phyloP scores from a whole-genome alignment of 2,888 invertebrate genomes.

The Meganola albula region DNA sequence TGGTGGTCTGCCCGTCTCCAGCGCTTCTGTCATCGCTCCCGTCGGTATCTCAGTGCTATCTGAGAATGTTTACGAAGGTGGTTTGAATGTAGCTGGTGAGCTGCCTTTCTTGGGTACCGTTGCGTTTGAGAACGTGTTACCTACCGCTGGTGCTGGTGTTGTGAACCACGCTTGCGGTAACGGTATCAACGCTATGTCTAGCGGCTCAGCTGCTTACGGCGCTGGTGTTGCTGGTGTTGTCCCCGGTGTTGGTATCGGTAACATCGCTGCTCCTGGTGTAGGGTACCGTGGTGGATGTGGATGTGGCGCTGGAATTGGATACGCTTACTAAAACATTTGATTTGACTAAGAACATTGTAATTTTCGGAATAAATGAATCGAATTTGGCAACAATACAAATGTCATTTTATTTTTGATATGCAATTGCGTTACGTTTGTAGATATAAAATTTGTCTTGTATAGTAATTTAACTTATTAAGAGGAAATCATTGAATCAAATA shows the following conservation, averaged over 20 bases:
- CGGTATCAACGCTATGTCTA: constrained; percentile 27
- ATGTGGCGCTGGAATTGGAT: constrained; percentile 1
- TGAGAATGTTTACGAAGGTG: constrained; percentile 43
- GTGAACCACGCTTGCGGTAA: constrained; percentile 43
- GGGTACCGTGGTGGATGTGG: constrained; percentile 6
- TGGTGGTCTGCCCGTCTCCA: constrained; percentile 37
- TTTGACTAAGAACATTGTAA: too few relatives aligned
- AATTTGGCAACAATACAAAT: too few relatives aligned
- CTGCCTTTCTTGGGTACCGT: constrained; percentile 46
- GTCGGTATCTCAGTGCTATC: constrained; percentile 41
- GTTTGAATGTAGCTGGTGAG: constrained; percentile 37
- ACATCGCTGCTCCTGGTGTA: constrained; percentile 5
- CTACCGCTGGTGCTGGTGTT: constrained; percentile 37
- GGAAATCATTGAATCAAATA: too few relatives aligned
- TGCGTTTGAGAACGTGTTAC: constrained; percentile 38
- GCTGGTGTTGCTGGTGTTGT: constrained; percentile 10
- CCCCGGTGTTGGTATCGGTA: neutral
- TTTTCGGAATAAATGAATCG: too few relatives aligned
- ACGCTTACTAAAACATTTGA: too few relatives aligned
- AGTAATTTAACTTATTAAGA: too few relatives aligned
- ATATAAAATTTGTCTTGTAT: too few relatives aligned
- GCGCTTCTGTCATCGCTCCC: constrained; percentile 37
- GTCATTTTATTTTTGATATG: too few relatives aligned
- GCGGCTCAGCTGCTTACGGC: constrained; percentile 17
- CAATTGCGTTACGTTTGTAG: too few relatives aligned